These are phyloP conservation scores for Rhea pennata DNA, from an alignment of 2,113 vertebrate genomes.

Conservation along the genomic window DNA sequence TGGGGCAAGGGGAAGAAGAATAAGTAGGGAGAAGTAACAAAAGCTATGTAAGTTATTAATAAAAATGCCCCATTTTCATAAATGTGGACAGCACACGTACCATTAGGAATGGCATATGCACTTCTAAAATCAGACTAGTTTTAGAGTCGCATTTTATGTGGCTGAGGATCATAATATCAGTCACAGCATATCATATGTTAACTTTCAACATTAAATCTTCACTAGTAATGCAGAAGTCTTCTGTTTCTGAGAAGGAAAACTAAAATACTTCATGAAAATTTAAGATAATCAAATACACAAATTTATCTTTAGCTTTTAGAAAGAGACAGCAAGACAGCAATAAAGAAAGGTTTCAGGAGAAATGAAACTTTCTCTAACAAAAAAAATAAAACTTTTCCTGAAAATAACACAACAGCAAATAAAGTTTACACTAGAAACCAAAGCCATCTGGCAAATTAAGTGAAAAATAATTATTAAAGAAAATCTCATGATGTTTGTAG, in stretches of 20 bases:
- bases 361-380: not conserved
- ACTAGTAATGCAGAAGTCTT: not conserved
- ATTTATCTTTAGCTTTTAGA: not conserved
- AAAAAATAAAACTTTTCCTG: not conserved
- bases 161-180: not conserved
- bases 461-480: constrained; percentile 68
- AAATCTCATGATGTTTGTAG: constrained; percentile 47
- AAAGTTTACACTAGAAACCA: constrained; percentile 6
- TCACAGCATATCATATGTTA: not conserved
- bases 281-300: not conserved
- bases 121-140: not conserved
- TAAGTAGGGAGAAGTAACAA: not conserved
- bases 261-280: not conserved
- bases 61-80: not conserved
- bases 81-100: not conserved
- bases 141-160: not conserved
- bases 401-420: constrained; percentile 29
- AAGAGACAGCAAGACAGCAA: not conserved
- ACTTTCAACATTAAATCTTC: not conserved
- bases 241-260: not conserved
- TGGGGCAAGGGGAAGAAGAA: not conserved
- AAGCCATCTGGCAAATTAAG: constrained; percentile 59
- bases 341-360: not conserved
- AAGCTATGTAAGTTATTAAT: not conserved
- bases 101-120: not conserved